Base-by-base conservation (phyloP, 2,888 invertebrate genomes). In the Lydus trimaculatus region DNA sequence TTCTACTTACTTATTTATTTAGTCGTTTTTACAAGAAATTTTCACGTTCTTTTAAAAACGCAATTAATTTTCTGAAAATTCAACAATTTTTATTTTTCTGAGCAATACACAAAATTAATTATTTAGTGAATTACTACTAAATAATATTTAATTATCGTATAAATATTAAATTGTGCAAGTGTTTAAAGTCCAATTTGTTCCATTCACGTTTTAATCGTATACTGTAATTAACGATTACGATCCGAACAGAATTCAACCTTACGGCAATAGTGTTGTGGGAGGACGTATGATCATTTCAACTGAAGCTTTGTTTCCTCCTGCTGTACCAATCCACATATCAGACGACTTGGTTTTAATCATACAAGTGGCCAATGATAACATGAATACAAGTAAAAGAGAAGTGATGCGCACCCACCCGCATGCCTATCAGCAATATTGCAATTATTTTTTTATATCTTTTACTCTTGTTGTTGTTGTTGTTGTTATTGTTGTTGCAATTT, bases 121-220 rank as follows among this genome's bases (percentile, higher is more conserved):
- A n/a, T n/a, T 28, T 3, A 28, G 5, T 11, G 28, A 1, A n/a
- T n/a, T n/a, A n/a, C n/a, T n/a, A n/a, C 7, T 11, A 65, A 52
- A 43, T 48, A 63, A 67, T 71, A 71, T 71, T 72, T 75, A 73
- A 75, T 75, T 75, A 73, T 66, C 70, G 67, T 62, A 67, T 62
- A 66, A 71, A 72, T 59, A 70, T 66, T 71, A 74, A 70, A 52
- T 4, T 20, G 52, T 65, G 72, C 67, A 71, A 74, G 75, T 74
- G 74, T 72, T 73, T 73, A 73, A 73, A 75, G 72, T 69, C 74
- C 74, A 72, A 74, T 75, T 75, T 75, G 72, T 72, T 73, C 73
- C 69, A 72, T 73, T 74, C 72, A 73, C 68, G 64, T 56, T 74
- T 74, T 74, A 74, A 74, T 74, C 73, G 71, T 68, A 69, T 71